These are phyloP conservation scores for Pelecanoides urinatrix DNA, from an alignment of 2,113 vertebrate genomes.

Conservation along the genomic window DNA sequence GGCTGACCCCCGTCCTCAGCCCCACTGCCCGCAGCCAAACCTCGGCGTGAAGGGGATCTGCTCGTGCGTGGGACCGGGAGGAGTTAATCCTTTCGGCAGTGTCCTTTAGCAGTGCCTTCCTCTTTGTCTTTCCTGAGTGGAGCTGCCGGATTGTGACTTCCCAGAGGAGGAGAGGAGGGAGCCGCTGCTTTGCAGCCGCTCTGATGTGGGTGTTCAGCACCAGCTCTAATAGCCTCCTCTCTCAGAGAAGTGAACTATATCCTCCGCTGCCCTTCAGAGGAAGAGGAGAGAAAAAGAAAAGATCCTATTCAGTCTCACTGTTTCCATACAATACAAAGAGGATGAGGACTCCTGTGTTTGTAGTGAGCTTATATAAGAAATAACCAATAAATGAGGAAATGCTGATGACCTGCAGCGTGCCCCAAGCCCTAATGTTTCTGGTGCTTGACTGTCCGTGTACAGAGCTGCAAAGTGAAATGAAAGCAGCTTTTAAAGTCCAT, in stretches of 20 bases:
- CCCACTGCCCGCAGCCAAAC: fast-evolving
- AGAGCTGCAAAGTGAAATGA: slow-evolving; percentile 33
- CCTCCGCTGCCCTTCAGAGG: slow-evolving; percentile 57
- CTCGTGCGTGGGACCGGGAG: fast-evolving
- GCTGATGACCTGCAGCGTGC: slow-evolving; percentile 31
- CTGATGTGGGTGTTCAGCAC: slow-evolving; percentile 58
- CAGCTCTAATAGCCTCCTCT: slow-evolving; percentile 61
- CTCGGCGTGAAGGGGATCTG: fast-evolving
- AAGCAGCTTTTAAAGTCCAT: slow-evolving; percentile 54
- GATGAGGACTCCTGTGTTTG: slow-evolving; percentile 38
- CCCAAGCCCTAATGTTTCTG: slow-evolving; percentile 31
- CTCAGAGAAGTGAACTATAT: slow-evolving; percentile 47
- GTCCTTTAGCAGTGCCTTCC: background rate
- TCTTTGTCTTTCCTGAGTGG: background rate
- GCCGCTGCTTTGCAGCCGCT: background rate
- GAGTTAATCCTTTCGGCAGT: background rate
- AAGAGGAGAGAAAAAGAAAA: slow-evolving; percentile 8
- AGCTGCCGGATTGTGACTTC: background rate
- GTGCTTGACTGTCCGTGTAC: background rate
- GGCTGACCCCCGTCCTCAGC: background rate
- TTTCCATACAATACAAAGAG: slow-evolving; percentile 64
- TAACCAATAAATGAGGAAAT: slow-evolving; percentile 59
- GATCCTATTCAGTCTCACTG: slow-evolving; percentile 15
- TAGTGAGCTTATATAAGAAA: slow-evolving; percentile 54
- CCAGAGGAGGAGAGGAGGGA: slow-evolving; percentile 40